Evolutionary conservation across 2,113 vertebrate species (phyloP), one percentile per base, ranked within the genome.

Genomic region (Gavia stellata): DNA sequence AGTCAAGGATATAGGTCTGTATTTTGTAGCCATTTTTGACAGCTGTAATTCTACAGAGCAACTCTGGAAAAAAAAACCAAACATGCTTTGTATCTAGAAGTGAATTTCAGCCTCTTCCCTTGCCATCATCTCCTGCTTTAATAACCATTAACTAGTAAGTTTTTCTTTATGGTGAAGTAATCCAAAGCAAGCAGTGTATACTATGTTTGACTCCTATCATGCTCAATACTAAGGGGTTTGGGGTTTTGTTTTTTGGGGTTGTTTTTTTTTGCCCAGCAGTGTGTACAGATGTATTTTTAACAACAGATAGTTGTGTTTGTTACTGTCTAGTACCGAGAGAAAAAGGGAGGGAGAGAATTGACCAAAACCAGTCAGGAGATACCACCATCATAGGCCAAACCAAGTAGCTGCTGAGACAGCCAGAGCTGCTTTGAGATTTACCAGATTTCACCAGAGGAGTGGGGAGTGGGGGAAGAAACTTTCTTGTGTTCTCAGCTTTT

Each of bases 401-500:
- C 16, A 8, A 88, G 61, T 38, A 52, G 73, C 63, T 77, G 72
- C 59, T 8, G n/a, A 73, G 49, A 86, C 81, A 86, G 81, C 88
- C 72, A 93, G 75, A 92, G 58, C 29, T 91, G 59, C 88, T 82
- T 42, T 87, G 83, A 94, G 78, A 88, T 85, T 63, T 62, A 31
- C 38, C 65, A 74, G 29, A 81, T 84, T 96, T 94, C 84, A 94
- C 58, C 58, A 65, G 70, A 74, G 50, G 71, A 81, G 13, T 49
- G 49, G 26, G 58, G 83, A 50, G 28, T 34, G 38, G n/a, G 53
- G 86, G 73, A 79, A 61, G 72, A 87, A 83, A 92, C 58, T 86
- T 77, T 82, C 52, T 97, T 88, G 70, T 86, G 88, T 96, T 96
- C 90, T 97, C 93, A 92, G 58, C 44, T 94, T 97, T 97, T 97